Conservation (phyloP, 2,888 invertebrate species). For the Papilio elwesi region DNA sequence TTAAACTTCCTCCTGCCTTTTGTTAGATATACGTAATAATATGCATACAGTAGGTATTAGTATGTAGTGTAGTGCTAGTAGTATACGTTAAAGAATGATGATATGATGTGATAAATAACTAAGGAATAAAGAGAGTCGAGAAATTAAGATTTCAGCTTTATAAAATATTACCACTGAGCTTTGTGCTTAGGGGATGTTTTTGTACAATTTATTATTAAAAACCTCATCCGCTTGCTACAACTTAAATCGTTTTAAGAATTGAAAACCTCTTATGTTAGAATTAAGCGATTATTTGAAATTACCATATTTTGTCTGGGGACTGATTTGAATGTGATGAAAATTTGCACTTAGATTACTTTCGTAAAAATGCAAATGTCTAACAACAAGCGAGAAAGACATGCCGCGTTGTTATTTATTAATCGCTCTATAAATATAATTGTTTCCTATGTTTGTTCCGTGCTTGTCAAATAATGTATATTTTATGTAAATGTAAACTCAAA, state of each 20-base stretch:
- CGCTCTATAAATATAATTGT: slow-evolving; percentile 26
- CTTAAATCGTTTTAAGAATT: slow-evolving; percentile 13
- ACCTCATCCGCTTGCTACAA: neutral
- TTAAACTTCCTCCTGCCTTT: too few relatives aligned
- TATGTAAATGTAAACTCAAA: slow-evolving; percentile 15
- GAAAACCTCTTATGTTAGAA: slow-evolving; percentile 24
- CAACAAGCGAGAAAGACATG: slow-evolving; percentile 35
- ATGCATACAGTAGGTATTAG: too few relatives aligned
- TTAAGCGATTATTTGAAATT: slow-evolving; percentile 37
- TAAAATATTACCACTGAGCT: too few relatives aligned
- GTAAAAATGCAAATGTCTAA: slow-evolving; percentile 38
- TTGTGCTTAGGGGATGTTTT: too few relatives aligned
- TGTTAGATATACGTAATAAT: too few relatives aligned
- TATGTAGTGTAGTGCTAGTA: too few relatives aligned
- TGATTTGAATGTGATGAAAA: slow-evolving; percentile 38
- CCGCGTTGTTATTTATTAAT: slow-evolving; percentile 27
- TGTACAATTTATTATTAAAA: too few relatives aligned
- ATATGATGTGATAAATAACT: too few relatives aligned
- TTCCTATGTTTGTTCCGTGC: slow-evolving; percentile 8
- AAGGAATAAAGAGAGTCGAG: too few relatives aligned
- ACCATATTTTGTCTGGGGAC: slow-evolving; percentile 36
- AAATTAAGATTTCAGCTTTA: too few relatives aligned
- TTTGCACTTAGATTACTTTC: slow-evolving; percentile 41
- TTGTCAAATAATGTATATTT: slow-evolving; percentile 22
- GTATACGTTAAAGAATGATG: too few relatives aligned